phyloP scores from a whole-genome alignment of 2,113 vertebrate species.

The Leptobrachium leishanense region DNA sequence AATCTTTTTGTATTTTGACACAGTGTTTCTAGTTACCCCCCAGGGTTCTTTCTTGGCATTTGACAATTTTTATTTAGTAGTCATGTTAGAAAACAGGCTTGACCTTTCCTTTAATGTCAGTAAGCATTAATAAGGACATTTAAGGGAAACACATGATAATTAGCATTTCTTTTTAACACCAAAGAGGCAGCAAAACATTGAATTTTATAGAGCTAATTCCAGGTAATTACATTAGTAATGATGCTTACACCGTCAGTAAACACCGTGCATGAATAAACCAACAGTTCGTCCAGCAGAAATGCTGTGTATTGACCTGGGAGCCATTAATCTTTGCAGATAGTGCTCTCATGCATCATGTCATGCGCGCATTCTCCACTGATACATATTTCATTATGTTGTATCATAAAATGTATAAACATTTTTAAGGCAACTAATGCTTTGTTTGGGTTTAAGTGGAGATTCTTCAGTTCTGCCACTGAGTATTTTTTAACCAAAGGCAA shows the following conservation, averaged over 20 bases:
- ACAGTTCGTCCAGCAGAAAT: not conserved
- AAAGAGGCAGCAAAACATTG: not conserved
- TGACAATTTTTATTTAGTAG: slow-evolving; percentile 6
- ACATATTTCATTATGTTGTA: slow-evolving; percentile 37
- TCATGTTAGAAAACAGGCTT: slow-evolving; percentile 40
- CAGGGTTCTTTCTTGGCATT: slow-evolving; percentile 11
- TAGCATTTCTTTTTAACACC: slow-evolving; percentile 28
- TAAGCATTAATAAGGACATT: slow-evolving; percentile 27
- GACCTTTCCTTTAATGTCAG: slow-evolving; percentile 47
- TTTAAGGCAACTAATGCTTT: slow-evolving; percentile 22
- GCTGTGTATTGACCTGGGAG: slow-evolving; percentile 4
- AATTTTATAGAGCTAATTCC: not conserved
- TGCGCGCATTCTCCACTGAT: slow-evolving; percentile 1
- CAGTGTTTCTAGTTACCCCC: slow-evolving; percentile 28
- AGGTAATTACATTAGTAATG: slow-evolving; percentile 21
- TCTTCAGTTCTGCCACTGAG: not conserved
- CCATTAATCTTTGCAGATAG: slow-evolving; percentile 20
- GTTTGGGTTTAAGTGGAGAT: not conserved
- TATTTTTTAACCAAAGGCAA: not conserved
- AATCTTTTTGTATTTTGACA: slow-evolving; percentile 27
- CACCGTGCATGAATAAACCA: not conserved
- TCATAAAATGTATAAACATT: slow-evolving; percentile 19
- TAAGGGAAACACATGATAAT: slow-evolving; percentile 18
- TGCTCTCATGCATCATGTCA: slow-evolving; percentile 13
- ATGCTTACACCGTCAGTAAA: slow-evolving; percentile 8